Evolutionary conservation across 53 echinoderm and acorn worm species (phyloP).

Genomic region (Crossaster papposus): DNA sequence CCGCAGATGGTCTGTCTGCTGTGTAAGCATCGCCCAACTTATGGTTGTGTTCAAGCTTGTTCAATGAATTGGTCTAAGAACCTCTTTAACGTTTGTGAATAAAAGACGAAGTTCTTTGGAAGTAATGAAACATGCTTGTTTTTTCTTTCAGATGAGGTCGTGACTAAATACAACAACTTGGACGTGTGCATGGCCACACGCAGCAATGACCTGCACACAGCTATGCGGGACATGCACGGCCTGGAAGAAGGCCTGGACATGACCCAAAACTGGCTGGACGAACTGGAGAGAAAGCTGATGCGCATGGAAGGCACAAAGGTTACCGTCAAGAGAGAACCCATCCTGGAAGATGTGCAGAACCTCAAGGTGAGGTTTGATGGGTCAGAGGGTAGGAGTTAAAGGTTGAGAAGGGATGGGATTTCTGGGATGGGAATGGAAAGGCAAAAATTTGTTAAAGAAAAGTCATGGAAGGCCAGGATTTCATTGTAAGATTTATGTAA

Average conservation of each 20-base stretch:
- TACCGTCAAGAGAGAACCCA: constrained; percentile 88
- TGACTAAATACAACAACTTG: constrained; percentile 85
- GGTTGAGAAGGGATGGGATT: too few species aligned
- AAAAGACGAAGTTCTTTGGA: not conserved
- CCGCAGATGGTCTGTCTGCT: not conserved
- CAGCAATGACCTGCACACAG: constrained; percentile 78
- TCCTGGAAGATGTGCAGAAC: constrained; percentile 94
- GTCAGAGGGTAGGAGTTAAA: not conserved
- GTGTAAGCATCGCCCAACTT: not conserved
- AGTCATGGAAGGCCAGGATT: too few species aligned
- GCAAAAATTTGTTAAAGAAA: too few species aligned
- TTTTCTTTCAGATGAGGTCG: constrained; percentile 70
- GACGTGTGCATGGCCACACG: constrained; percentile 74
- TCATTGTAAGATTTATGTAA: too few species aligned
- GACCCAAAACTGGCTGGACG: constrained; percentile 89
- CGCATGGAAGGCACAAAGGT: constrained; percentile 90
- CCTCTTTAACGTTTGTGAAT: too few species aligned
- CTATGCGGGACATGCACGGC: constrained; percentile 90
- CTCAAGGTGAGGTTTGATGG: constrained; percentile 74
- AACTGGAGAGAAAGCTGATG: constrained; percentile 83
- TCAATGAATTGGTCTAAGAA: not conserved
- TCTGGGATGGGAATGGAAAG: too few species aligned
- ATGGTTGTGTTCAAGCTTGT: not conserved
- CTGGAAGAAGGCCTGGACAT: constrained; percentile 87
- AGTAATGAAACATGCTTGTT: not conserved